Percentiles rank a stretch among this genome's conserved stretches.
These are phyloP conservation scores for Camponotus floridanus DNA, from an alignment of 1,140 invertebrate species.

Conservation along the genomic window DNA sequence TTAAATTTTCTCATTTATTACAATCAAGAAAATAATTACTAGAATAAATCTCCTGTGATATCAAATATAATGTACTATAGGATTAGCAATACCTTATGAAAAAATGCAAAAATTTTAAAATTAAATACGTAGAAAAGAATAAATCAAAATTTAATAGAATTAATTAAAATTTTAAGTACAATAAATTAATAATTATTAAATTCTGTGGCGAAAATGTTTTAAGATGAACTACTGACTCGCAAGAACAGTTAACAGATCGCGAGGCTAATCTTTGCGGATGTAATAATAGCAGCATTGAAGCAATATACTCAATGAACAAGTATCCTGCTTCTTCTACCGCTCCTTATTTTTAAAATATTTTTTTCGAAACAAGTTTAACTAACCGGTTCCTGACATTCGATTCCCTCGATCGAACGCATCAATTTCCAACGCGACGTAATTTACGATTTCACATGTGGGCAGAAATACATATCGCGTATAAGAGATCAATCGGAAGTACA, in stretches of 20 bases:
- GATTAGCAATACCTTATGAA: background rate
- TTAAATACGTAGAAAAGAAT: background rate
- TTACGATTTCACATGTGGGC: conserved; percentile 35
- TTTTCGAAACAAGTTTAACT: conserved; percentile 54
- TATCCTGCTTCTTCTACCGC: background rate
- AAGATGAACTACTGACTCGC: background rate
- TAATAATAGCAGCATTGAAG: conserved; percentile 10
- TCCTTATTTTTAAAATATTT: conserved; percentile 33
- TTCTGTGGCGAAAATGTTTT: background rate
- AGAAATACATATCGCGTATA: conserved; percentile 24
- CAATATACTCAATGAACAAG: conserved; percentile 51
- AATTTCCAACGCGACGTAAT: conserved; percentile 40
- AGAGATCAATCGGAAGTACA: conserved; percentile 54
- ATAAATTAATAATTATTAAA: background rate
- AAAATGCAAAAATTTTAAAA: background rate
- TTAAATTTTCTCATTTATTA: background rate
- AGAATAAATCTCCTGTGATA: background rate
- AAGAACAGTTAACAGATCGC: background rate
- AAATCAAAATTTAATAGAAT: background rate
- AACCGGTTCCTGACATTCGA: conserved; percentile 69
- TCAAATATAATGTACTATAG: background rate
- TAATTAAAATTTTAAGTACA: background rate
- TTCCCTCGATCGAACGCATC: conserved; percentile 60
- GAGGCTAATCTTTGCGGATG: background rate
- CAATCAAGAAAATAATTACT: background rate